Conservation (phyloP, 2,888 invertebrate genomes). For the Trachelus stipa region DNA sequence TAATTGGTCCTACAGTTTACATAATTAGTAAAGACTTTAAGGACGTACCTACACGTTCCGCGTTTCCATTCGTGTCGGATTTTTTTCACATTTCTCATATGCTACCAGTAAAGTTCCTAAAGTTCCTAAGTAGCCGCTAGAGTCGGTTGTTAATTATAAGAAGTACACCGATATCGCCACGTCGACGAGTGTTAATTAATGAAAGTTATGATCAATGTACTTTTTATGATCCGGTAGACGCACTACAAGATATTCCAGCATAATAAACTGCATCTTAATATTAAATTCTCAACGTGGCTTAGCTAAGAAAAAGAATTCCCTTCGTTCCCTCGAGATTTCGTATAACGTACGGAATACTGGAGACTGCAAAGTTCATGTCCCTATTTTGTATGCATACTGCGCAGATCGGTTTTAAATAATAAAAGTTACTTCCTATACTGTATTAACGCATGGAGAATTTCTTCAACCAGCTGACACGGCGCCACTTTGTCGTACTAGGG, state of each 20-base stretch:
- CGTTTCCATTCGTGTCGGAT: not conserved
- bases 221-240: conserved; percentile 2
- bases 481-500: conserved; percentile 37
- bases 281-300: not conserved
- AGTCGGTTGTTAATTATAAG: conserved; percentile 19
- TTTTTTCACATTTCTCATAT: not conserved
- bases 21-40: conserved; percentile 41
- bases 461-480: conserved; percentile 4
- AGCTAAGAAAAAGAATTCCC: not conserved
- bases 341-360: conserved; percentile 9
- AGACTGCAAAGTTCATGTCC: not conserved
- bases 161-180: conserved; percentile 21
- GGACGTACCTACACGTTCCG: conserved; percentile 11
- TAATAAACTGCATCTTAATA: not conserved
- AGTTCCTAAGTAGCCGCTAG: not conserved
- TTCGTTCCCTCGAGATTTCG: not conserved
- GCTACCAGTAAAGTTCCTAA: not conserved
- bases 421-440: not conserved
- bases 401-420: not conserved
- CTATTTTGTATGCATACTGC: not conserved
- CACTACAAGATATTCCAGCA: not conserved
- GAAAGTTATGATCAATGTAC: conserved; percentile 9
- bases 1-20: conserved; percentile 45
- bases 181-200: conserved; percentile 23
- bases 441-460: not conserved